Evolutionary conservation across 2,797 vertebrate genomes (phyloP), one percentile per base, ranked within the genome.

Genomic region (Dryobates pubescens): DNA sequence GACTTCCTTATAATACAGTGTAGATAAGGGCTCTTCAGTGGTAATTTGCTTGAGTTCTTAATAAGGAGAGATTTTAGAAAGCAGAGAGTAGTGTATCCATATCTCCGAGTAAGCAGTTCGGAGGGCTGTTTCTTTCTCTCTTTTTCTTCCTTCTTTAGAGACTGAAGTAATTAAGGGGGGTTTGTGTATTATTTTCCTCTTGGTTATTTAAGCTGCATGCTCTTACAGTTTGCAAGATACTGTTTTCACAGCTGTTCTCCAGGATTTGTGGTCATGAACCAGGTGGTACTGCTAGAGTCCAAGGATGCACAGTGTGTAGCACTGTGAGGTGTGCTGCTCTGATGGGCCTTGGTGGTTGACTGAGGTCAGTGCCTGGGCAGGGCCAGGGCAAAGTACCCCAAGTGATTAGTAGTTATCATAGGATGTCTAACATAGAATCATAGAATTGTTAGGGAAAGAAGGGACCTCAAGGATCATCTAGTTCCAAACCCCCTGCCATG

Each of bases 11-110:
- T 53, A 90, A 56, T 29, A 64, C 58, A 32, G 54, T 10, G 17
- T n/a, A 62, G 94, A 89, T 94, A 91, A 96, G 91, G 90, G 95
- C 87, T 93, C 93, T 93, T 95, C 92, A 86, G 71, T 45, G 56
- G 61, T 89, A 95, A 95, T 96, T 96, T 93, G 41, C 80, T 90
- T 62, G 80, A 72, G 90, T 80, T 94, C 62, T 76, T 94, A 89
- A 92, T 86, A 92, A 91, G 68, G 17, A 91, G 80, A 80, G 78
- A 82, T 79, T 95, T 92, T 69, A 85, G 76, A 78, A 92, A 82
- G 82, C 72, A 69, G 45, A 56, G 59, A 47, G 68, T 79, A 30
- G n/a, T 56, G 41, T 45, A 70, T n/a, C 45, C 10, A 1, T 51
- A 69, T 26, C 72, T 47, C 62, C 58, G 62, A 88, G 32, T 5